Evolutionary conservation across 2,797 vertebrate species (phyloP), one percentile per base, ranked within the genome.

Genomic region (Alca torda): DNA sequence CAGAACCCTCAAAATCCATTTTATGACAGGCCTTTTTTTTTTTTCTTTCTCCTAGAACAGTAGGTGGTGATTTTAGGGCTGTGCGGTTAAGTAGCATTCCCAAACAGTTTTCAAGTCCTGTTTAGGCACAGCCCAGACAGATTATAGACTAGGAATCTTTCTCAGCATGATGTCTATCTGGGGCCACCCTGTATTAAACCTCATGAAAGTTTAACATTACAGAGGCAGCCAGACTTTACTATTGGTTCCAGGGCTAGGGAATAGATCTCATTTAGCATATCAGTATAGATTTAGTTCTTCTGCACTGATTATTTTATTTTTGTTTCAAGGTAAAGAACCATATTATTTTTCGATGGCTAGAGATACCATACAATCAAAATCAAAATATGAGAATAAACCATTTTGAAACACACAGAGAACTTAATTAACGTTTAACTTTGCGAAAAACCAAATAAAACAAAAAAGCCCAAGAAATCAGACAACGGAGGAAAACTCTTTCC

Each of bases 111-210:
- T 74, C 35, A 48, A 30, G 5, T 11, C 90, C 46, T 67, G 5
- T 46, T 88, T 39, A 67, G 24, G 4, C 28, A 48, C 16, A 70
- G 21, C 45, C 13, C 14, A 84, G 16, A 63, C 9, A 72, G 26
- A 23, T 70, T 16, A 43, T 6, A 53, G 20, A 26, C 20, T 19
- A 59, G 6, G 15, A 73, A 84, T 43, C 10, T 43, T 90, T 82
- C 17, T 5, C 33, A 60, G 1, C 1, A 5, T 83, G 26, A 4
- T 4, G 1, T 1, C 1, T 59, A 25, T 60, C 60, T 81, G 23
- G 14, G 28, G 19, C 6, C 16, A 43, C 8, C 4, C 10, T 21
- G 5, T n/a, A 56, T 31, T 51, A 87, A 78, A 41, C 8, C 43
- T 10, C 21, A 26, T 30, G 17, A 59, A 73, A 70, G 2, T 73